Base-by-base conservation (phyloP, 2,113 vertebrate species). In the Mesocricetus auratus region DNA sequence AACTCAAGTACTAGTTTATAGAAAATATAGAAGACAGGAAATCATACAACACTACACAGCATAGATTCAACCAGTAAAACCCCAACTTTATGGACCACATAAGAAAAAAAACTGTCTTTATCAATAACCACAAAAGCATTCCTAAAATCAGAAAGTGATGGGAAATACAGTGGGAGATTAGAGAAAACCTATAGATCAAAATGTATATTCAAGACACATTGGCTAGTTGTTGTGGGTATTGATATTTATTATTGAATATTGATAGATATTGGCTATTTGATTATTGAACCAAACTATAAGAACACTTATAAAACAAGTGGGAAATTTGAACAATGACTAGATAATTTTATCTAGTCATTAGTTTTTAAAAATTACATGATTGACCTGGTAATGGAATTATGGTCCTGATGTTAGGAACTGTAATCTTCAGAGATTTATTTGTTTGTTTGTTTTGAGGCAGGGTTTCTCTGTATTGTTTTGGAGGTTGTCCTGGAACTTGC, bases 341-440 rank as follows among this genome's bases (percentile, higher is more conserved):
- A 66, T 74, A 86, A 87, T 73, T 42, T 88, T 66, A 66, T 66
- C 29, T 13, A 66, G 45, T 13, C 13, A 31, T 50, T 77, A 33
- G 15, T 29, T 50, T 47, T 77, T 47, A 47, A 29, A 75, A 45
- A 75, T 11, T 26, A 47, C 45, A 73, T 82, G 82, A n/a, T 75
- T 89, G n/a, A n/a, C 15, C 62, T 94, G 45, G n/a, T n/a, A 53
- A 87, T 82, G 12, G 31, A 50, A 71, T 56, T 82, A 75, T 42
- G 26, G 39, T 87, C 81, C 64, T 78, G 26, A n/a, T 77, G 92
- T 94, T 89, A 82, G 56, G 89, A 92, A n/a, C n/a, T n/a, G n/a
- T n/a, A n/a, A n/a, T n/a, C n/a, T n/a, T n/a, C n/a, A n/a, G n/a
- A n/a, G n/a, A n/a, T n/a, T n/a, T n/a, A n/a, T n/a, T n/a, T n/a